phyloP scores from a whole-genome alignment of 1,140 invertebrate species.

The Mylabris phalerata region DNA sequence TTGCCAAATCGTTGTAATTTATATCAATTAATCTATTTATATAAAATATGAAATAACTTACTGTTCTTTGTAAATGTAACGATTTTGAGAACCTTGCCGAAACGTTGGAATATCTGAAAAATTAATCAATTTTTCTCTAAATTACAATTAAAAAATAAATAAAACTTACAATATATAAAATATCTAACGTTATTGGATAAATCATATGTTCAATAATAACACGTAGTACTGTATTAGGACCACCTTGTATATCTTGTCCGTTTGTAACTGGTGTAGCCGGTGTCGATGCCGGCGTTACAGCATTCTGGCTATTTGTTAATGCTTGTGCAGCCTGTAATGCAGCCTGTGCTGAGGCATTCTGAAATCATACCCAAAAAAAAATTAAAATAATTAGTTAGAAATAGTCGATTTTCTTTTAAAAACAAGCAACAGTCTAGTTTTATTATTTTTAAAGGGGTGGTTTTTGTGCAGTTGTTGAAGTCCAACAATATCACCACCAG shows the following conservation, averaged over 20 bases:
- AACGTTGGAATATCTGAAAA: constrained; percentile 92
- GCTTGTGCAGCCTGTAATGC: constrained; percentile 74
- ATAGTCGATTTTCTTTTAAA: too few relatives aligned
- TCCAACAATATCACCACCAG: too few relatives aligned
- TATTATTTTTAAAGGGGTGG: too few relatives aligned
- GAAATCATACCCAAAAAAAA: constrained; percentile 34
- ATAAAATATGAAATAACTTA: constrained; percentile 55
- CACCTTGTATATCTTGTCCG: constrained; percentile 72
- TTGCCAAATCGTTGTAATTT: too few relatives aligned
- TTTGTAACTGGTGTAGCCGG: constrained; percentile 42
- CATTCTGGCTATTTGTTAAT: constrained; percentile 51
- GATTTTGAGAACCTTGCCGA: constrained; percentile 97
- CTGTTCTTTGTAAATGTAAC: constrained; percentile 99
- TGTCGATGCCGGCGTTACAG: constrained; percentile 39
- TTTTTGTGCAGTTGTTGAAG: too few relatives aligned
- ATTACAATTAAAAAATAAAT: constrained; percentile 44
- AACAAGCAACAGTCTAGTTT: too few relatives aligned
- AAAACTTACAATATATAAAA: constrained; percentile 75
- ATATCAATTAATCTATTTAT: too few relatives aligned
- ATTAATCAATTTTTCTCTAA: constrained; percentile 52
- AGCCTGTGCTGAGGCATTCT: constrained; percentile 69
- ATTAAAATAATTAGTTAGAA: not conserved
- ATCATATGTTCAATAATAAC: constrained; percentile 98
- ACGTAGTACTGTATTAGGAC: constrained; percentile 91
- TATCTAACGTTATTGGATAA: constrained; percentile 95